Conservation (phyloP, 2,113 vertebrate species). For the Myxocyprinus asiaticus region DNA sequence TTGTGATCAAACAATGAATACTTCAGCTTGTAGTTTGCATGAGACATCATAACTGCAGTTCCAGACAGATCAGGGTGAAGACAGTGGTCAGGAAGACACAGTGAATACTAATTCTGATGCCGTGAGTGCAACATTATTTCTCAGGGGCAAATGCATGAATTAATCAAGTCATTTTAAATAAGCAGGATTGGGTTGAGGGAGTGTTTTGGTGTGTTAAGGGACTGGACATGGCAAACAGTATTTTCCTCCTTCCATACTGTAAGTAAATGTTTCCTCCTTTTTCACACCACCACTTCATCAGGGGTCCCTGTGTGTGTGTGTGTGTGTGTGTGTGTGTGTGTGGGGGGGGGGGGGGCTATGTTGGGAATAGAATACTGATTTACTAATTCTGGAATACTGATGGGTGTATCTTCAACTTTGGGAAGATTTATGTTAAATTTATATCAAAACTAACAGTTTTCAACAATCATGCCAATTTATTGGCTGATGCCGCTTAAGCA, state of each 20-base stretch:
- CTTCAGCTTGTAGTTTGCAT: neutral
- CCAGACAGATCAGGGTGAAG: neutral
- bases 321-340: neutral
- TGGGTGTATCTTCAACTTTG: too few species aligned
- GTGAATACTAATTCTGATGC: constrained; percentile 2
- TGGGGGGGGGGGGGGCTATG: too few species aligned
- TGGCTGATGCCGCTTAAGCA: too few species aligned
- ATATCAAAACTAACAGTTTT: too few species aligned
- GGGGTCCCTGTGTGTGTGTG: constrained; percentile 43
- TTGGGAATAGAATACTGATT: too few species aligned
- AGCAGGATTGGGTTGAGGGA: constrained; percentile 9
- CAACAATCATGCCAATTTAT: too few species aligned
- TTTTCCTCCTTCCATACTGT: constrained; percentile 52
- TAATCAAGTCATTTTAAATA: constrained; percentile 18
- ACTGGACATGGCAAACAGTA: constrained; percentile 50
- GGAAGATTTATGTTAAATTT: too few species aligned
- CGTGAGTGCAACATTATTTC: neutral
- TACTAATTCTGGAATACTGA: too few species aligned
- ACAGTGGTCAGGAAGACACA: constrained; percentile 1
- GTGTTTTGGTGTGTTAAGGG: constrained; percentile 44
- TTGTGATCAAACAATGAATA: neutral
- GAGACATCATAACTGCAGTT: constrained; percentile 5
- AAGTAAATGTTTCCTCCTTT: constrained; percentile 63
- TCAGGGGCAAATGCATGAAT: constrained; percentile 21
- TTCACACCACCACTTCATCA: constrained; percentile 45